Evolutionary conservation across 2,113 vertebrate genomes (phyloP).

Genomic region (Uropsilus gracilis): DNA sequence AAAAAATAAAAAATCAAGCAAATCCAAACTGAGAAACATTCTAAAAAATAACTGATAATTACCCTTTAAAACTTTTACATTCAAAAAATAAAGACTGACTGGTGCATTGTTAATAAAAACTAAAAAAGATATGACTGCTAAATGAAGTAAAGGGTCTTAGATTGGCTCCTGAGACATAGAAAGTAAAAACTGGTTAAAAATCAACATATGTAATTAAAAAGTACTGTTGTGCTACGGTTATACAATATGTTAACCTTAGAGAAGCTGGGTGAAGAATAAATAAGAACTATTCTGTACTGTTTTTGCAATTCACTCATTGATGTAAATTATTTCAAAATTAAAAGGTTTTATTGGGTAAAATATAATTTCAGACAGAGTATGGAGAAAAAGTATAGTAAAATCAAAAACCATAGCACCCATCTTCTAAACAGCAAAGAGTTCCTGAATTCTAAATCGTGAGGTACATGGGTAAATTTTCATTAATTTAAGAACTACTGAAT

Average conservation of each 20-base stretch:
- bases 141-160: background rate
- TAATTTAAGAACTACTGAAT: background rate
- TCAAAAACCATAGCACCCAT: background rate
- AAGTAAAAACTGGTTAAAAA: background rate
- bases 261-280: background rate
- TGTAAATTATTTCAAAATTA: conserved; percentile 10
- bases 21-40: background rate
- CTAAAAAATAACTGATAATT: background rate
- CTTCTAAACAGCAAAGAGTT: background rate
- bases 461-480: background rate
- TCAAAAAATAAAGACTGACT: background rate
- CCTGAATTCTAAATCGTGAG: background rate
- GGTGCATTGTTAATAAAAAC: background rate
- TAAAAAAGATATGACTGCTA: background rate
- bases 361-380: background rate
- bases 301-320: background rate
- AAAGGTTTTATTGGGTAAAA: background rate
- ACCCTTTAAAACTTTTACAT: background rate
- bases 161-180: background rate
- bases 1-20: background rate
- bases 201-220: background rate
- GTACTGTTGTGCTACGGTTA: background rate
- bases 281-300: background rate
- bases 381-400: background rate
- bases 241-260: background rate